phyloP scores from a whole-genome alignment of 2,888 invertebrate genomes.

The Meiosimyza platycephala region DNA sequence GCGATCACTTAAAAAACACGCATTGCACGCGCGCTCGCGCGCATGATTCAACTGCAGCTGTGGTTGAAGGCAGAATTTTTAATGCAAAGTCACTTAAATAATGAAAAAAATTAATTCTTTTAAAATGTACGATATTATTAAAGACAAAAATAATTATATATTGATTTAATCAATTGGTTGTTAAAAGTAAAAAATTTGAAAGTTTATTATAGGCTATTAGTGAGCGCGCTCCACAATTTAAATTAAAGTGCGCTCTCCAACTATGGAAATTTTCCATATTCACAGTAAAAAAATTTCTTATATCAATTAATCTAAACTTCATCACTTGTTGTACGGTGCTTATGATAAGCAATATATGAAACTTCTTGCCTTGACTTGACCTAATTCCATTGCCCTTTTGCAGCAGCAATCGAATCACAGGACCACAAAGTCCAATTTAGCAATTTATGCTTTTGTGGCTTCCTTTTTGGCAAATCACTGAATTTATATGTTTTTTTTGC shows the following conservation, averaged over 20 bases:
- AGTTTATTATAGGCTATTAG: too few species aligned
- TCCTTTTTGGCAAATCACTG: constrained; percentile 61
- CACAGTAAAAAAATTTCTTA: neutral
- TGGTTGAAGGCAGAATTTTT: neutral
- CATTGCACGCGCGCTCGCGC: neutral
- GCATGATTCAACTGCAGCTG: constrained; percentile 17
- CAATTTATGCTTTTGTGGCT: constrained; percentile 56
- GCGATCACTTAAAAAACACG: too few species aligned
- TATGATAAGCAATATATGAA: too few species aligned
- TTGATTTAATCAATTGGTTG: neutral
- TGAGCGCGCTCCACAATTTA: too few species aligned
- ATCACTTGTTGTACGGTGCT: constrained; percentile 9
- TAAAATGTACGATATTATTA: neutral
- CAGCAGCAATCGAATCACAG: neutral
- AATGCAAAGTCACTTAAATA: neutral
- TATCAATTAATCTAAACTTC: constrained; percentile 28
- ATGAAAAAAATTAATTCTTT: neutral
- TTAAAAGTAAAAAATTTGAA: too few species aligned
- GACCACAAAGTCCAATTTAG: constrained; percentile 29
- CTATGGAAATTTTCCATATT: neutral
- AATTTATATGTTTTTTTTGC: constrained; percentile 63
- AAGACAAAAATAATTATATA: neutral
- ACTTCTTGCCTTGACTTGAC: constrained; percentile 36
- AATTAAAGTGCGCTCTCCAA: too few species aligned
- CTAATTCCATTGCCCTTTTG: constrained; percentile 10